Evolutionary conservation across 35 echinoderm and acorn worm genomes (phyloP).

Genomic region (Ophiothrix spiculata): DNA sequence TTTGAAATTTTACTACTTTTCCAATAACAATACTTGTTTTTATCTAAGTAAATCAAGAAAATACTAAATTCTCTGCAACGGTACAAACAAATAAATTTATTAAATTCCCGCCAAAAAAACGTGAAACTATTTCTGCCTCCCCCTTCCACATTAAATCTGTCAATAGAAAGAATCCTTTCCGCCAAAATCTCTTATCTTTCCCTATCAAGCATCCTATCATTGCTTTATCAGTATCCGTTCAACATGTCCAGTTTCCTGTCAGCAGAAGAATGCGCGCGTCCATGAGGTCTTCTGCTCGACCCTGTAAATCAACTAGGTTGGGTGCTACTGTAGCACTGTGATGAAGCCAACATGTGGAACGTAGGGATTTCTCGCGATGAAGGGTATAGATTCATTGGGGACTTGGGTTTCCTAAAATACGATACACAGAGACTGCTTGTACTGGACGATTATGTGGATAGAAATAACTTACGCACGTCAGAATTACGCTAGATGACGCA

Average conservation of each 20-base stretch:
- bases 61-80: too few species aligned
- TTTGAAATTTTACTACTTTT: too few species aligned
- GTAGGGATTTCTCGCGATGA: not conserved
- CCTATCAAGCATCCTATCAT: constrained; percentile 33
- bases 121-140: not conserved
- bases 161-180: constrained; percentile 26
- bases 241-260: constrained; percentile 35
- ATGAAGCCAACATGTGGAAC: not conserved
- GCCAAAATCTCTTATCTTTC: constrained; percentile 28
- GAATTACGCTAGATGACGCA: not conserved
- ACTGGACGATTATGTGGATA: not conserved
- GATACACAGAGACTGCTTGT: constrained; percentile 2
- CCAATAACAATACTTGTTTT: too few species aligned
- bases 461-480: not conserved
- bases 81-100: too few species aligned
- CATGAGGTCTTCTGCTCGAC: too few species aligned
- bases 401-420: constrained; percentile 1
- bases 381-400: not conserved
- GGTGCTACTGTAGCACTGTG: not conserved
- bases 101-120: not conserved
- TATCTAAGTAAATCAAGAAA: too few species aligned
- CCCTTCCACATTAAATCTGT: not conserved
- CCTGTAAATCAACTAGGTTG: not conserved
- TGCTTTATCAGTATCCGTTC: constrained; percentile 41
- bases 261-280: not conserved